Conservation (phyloP, 2,888 invertebrate genomes). For the Osedax frankpressi region DNA sequence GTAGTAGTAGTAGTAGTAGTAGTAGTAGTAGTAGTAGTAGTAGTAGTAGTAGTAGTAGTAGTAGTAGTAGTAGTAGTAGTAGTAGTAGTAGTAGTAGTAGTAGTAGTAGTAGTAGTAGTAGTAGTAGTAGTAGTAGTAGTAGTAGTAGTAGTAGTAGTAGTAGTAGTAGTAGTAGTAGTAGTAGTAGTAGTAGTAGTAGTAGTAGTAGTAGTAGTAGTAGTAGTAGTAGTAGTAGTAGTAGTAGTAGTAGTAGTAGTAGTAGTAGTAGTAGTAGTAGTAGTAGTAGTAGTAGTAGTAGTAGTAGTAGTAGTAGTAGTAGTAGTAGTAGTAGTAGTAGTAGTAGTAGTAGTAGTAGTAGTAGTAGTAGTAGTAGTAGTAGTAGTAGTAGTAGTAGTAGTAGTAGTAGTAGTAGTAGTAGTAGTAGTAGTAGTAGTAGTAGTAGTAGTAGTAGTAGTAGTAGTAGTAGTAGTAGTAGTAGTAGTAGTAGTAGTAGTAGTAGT, state of each 20-base stretch:
- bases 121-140: background rate
- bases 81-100: background rate
- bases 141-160: background rate
- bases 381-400: constrained; percentile 19
- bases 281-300: constrained; percentile 15
- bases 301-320: constrained; percentile 14
- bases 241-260: background rate
- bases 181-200: background rate
- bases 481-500: constrained; percentile 18
- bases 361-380: constrained; percentile 19
- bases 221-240: background rate
- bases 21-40: background rate
- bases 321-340: constrained; percentile 18
- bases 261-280: background rate
- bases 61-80: background rate
- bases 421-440: constrained; percentile 8
- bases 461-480: constrained; percentile 1
- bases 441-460: constrained; percentile 18
- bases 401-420: constrained; percentile 19
- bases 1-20: background rate
- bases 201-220: background rate
- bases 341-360: constrained; percentile 21
- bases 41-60: background rate
- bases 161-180: background rate
- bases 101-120: background rate